Evolutionary conservation across 2,888 invertebrate species (phyloP).

Genomic region (Lasioglossum pauxillum): DNA sequence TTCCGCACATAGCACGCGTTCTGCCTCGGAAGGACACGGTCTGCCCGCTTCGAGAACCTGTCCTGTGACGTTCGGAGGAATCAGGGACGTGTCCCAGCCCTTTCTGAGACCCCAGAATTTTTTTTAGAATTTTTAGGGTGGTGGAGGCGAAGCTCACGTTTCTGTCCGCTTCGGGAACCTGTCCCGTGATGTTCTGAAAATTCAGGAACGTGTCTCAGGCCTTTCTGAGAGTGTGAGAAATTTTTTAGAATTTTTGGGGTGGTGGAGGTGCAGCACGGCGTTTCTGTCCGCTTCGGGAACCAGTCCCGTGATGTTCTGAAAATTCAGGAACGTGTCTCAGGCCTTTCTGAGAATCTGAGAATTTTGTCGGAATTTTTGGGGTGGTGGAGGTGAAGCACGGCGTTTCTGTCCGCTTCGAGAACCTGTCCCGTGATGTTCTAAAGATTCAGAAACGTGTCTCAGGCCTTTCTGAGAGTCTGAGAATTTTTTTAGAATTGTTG

Average conservation of each 20-base stretch:
- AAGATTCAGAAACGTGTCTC: no score
- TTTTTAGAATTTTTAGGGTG: not conserved
- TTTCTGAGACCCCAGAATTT: no score
- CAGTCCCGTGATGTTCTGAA: not conserved
- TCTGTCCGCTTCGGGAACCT: not conserved
- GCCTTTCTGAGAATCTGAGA: not conserved
- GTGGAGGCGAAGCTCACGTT: no score
- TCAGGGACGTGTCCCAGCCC: not conserved
- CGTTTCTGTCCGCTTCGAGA: no score
- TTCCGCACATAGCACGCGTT: conserved; percentile 51
- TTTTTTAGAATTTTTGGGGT: not conserved
- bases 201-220: not conserved
- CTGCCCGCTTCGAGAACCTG: conserved; percentile 14
- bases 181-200: not conserved
- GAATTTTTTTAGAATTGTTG: no score
- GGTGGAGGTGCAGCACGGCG: no score
- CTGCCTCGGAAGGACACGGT: conserved; percentile 49
- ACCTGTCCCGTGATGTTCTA: no score
- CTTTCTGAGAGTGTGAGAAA: not conserved
- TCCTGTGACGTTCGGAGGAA: conserved; percentile 13
- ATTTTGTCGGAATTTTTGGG: not conserved
- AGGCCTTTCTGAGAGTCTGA: no score
- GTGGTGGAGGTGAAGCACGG: no score
- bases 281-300: not conserved
- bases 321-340: not conserved